A percentile compares a stretch with the other conserved stretches of the same genome.
Evolutionary conservation across 2,888 invertebrate genomes (phyloP).

Genomic region (Aphodius sticticus): DNA sequence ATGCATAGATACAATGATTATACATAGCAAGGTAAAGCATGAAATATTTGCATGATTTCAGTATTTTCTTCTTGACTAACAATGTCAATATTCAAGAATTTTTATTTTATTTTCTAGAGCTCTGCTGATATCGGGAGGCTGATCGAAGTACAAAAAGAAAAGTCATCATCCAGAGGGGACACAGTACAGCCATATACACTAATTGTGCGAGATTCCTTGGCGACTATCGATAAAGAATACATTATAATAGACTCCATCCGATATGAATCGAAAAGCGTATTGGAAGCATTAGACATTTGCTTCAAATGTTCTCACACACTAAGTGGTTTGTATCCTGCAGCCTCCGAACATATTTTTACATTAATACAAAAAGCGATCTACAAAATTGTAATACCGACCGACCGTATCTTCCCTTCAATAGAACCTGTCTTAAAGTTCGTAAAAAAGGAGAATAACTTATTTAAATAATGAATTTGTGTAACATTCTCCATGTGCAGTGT

Average conservation of each 20-base stretch:
- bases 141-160: conserved; percentile 19
- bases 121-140: conserved; percentile 15
- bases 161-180: conserved; percentile 14
- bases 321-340: conserved; percentile 18
- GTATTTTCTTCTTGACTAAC: not conserved
- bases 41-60: not conserved
- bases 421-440: not conserved
- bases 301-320: conserved; percentile 26
- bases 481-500: not conserved
- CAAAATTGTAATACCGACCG: conserved; percentile 20
- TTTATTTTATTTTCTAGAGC: conserved; percentile 19
- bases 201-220: conserved; percentile 12
- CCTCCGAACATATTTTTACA: conserved; percentile 24
- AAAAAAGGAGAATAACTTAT: conserved; percentile 5
- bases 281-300: conserved; percentile 20
- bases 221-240: conserved; percentile 18
- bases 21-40: conserved; percentile 22
- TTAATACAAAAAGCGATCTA: conserved; percentile 21
- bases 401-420: conserved; percentile 13
- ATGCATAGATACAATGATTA: conserved; percentile 25
- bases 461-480: not conserved
- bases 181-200: conserved; percentile 26
- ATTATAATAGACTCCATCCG: conserved; percentile 8
- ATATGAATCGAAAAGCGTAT: conserved; percentile 14
- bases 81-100: not conserved